These are phyloP conservation scores for Meriones unguiculatus DNA, from an alignment of 2,113 vertebrate species.

Conservation along the genomic window DNA sequence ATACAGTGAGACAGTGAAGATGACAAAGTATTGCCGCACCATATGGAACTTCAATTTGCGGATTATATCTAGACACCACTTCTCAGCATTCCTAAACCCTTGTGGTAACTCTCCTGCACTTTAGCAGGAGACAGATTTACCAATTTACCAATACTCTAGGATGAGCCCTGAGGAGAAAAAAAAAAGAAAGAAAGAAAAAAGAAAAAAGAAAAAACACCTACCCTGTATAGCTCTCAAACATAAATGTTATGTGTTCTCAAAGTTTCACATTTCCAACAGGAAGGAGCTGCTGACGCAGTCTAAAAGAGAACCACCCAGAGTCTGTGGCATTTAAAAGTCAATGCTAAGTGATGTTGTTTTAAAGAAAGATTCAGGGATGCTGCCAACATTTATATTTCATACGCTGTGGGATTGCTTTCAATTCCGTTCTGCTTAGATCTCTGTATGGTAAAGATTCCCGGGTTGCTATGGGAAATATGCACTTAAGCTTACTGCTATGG, in stretches of 20 bases:
- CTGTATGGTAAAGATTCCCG: conserved; percentile 82
- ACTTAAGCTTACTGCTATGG: conserved; percentile 83
- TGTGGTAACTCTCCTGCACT: background rate
- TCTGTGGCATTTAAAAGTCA: conserved; percentile 82
- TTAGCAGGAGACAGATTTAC: background rate
- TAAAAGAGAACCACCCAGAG: conserved; percentile 63
- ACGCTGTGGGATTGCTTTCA: conserved; percentile 79
- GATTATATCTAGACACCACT: background rate
- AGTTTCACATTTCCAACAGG: conserved; percentile 56
- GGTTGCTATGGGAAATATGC: conserved; percentile 86
- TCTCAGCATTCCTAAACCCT: conserved; percentile 43
- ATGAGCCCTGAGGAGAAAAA: background rate
- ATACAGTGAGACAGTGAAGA: conserved; percentile 35
- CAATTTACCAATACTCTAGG: background rate
- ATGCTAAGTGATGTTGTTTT: conserved; percentile 61
- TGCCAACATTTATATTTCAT: conserved; percentile 83
- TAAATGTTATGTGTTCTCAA: conserved; percentile 63
- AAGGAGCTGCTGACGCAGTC: conserved; percentile 61
- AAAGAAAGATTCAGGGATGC: conserved; percentile 61
- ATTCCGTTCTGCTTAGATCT: conserved; percentile 66
- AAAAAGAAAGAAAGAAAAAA: too few species aligned
- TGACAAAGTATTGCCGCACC: background rate
- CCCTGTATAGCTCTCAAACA: background rate
- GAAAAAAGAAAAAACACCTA: background rate
- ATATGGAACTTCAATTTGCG: conserved; percentile 31